Percentiles rank a stretch among this genome's conserved stretches.
Conservation (phyloP, 2,113 vertebrate species). For the Onychostruthus taczanowskii region DNA sequence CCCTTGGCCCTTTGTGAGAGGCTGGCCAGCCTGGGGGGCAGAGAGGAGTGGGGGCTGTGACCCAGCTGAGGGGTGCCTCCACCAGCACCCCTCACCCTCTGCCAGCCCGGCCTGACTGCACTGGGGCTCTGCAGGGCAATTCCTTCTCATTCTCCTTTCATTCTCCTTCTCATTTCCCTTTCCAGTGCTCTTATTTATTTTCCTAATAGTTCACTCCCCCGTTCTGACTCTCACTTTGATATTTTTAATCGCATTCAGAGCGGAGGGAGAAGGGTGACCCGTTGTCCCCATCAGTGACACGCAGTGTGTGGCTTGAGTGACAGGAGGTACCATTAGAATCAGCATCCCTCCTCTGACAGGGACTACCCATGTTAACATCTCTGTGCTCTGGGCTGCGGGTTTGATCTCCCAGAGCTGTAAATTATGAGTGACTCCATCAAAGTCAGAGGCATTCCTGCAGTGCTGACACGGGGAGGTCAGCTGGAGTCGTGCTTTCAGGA, state of each 20-base stretch:
- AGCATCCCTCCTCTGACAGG: background rate
- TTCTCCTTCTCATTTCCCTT: background rate
- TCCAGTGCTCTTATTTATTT: background rate
- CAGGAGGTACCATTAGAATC: constrained; percentile 17
- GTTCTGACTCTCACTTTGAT: background rate
- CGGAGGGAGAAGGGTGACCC: background rate
- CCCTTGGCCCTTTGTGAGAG: background rate
- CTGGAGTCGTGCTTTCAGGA: background rate
- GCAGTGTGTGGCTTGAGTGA: background rate
- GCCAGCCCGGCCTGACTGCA: background rate
- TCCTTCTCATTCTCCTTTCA: background rate
- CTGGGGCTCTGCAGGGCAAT: background rate
- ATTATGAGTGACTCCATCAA: constrained; percentile 51
- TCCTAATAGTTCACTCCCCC: background rate
- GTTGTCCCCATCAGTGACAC: background rate
- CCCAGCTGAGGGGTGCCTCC: background rate
- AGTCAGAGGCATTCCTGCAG: constrained; percentile 16
- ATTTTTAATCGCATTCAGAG: constrained; percentile 3
- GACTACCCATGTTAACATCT: background rate
- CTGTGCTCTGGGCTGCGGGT: constrained; percentile 11
- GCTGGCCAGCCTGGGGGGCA: background rate
- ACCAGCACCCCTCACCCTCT: background rate
- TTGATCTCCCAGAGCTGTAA: constrained; percentile 52
- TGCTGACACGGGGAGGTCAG: background rate
- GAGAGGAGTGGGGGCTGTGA: background rate